Evolutionary conservation across 2,113 vertebrate species (phyloP).

Genomic region (Myotis yumanensis): DNA sequence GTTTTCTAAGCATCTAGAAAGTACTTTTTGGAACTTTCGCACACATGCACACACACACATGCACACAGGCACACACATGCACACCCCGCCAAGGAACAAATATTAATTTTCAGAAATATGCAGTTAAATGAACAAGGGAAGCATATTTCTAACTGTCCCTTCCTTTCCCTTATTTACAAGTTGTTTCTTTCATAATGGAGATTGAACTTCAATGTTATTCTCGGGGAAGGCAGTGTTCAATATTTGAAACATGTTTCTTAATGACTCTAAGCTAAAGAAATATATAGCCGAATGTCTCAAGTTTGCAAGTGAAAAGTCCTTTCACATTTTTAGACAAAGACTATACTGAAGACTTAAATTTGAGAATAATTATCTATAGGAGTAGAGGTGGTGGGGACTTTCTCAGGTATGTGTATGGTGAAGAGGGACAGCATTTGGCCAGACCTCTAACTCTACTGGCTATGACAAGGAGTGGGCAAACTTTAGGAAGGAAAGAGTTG

Average conservation of each 20-base stretch:
- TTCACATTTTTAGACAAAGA: background rate
- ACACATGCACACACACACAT: no score
- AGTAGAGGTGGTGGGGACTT: background rate
- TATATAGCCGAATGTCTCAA: background rate
- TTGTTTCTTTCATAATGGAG: slow-evolving; percentile 12
- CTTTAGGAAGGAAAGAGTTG: background rate
- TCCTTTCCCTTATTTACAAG: background rate
- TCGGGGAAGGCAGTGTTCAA: rapidly evolving
- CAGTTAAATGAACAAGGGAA: background rate
- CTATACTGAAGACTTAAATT: background rate
- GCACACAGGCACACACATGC: background rate
- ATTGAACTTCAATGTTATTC: background rate
- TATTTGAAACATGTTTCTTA: background rate
- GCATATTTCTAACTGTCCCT: background rate
- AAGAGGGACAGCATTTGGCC: background rate
- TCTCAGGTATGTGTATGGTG: background rate
- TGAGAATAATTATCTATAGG: background rate
- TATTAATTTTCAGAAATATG: background rate
- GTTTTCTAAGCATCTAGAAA: background rate
- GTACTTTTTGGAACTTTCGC: background rate
- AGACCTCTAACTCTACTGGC: background rate
- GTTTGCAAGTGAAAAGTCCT: background rate
- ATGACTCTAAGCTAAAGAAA: background rate
- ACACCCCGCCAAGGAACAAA: background rate
- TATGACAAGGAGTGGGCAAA: background rate